Evolutionary conservation across 2,888 invertebrate genomes (phyloP).

Genomic region (Agriopis aurantiaria): DNA sequence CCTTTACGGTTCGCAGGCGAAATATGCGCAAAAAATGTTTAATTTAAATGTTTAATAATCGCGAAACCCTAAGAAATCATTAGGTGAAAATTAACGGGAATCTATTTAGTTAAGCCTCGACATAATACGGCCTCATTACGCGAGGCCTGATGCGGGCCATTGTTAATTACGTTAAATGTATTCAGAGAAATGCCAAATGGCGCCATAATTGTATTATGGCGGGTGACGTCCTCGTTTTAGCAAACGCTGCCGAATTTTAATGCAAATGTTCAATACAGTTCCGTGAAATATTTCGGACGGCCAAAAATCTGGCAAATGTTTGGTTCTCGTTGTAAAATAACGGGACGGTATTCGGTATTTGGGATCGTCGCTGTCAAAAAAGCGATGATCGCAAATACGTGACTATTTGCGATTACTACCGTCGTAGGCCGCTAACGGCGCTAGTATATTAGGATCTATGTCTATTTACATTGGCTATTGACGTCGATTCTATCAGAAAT

Average conservation of each 20-base stretch:
- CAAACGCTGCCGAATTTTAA: constrained; percentile 18
- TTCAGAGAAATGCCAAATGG: constrained; percentile 38
- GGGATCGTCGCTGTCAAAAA: too few relatives aligned
- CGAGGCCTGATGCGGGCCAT: constrained; percentile 21
- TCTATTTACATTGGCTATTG: too few relatives aligned
- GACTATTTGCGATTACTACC: too few relatives aligned
- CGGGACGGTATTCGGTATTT: not conserved
- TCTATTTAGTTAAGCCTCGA: constrained; percentile 10
- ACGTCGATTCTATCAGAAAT: too few relatives aligned
- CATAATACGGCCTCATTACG: constrained; percentile 22
- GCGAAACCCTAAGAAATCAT: too few relatives aligned
- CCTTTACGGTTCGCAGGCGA: too few relatives aligned
- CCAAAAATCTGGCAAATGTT: not conserved
- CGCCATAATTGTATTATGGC: constrained; percentile 21
- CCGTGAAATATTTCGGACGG: not conserved
- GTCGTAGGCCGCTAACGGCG: too few relatives aligned
- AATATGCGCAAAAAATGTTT: too few relatives aligned
- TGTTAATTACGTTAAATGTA: constrained; percentile 37
- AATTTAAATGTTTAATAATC: too few relatives aligned
- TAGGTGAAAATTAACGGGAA: not conserved
- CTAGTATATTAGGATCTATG: too few relatives aligned
- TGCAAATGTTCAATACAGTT: constrained; percentile 12
- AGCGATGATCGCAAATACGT: too few relatives aligned
- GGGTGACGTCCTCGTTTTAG: constrained; percentile 14
- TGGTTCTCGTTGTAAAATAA: not conserved